A percentile compares a stretch with the other conserved stretches of the same genome.
These are phyloP conservation scores for Parascotia fuliginaria DNA, from an alignment of 2,888 invertebrate genomes.

Conservation along the genomic window DNA sequence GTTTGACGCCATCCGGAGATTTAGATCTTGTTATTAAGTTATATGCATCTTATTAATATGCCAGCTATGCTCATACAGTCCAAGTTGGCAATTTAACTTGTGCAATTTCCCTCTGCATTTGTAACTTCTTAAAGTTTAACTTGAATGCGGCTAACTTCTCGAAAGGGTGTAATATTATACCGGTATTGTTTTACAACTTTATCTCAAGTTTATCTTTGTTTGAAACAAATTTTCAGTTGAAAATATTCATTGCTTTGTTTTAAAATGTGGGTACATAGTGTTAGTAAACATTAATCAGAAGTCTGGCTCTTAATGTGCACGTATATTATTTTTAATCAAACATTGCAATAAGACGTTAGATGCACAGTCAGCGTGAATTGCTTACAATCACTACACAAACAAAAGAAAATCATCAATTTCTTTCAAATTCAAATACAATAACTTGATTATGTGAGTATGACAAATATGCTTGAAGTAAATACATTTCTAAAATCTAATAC, in stretches of 20 bases:
- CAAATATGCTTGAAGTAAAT: no score
- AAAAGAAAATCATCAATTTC: not conserved
- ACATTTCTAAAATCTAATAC: not conserved
- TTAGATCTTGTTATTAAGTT: conserved; percentile 26
- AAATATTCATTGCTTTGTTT: not conserved
- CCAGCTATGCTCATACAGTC: conserved; percentile 4
- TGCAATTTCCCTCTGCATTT: conserved; percentile 10
- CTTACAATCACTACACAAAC: not conserved
- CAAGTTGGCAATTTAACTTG: conserved; percentile 19
- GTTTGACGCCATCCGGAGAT: conserved; percentile 43
- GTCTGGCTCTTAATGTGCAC: not conserved
- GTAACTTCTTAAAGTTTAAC: conserved; percentile 18
- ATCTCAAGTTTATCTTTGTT: not conserved
- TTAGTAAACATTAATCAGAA: not conserved
- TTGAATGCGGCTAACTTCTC: conserved; percentile 13
- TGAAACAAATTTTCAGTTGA: not conserved
- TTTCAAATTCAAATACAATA: not conserved
- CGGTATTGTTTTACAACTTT: conserved; percentile 11
- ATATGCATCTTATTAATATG: conserved; percentile 17
- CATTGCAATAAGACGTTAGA: not conserved
- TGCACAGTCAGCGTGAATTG: not conserved
- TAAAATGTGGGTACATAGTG: not conserved
- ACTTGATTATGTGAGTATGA: no score
- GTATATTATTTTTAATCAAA: not conserved
- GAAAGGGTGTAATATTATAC: conserved; percentile 13